phyloP scores from a whole-genome alignment of 2,113 vertebrate species.

The Syrmaticus mikado region DNA sequence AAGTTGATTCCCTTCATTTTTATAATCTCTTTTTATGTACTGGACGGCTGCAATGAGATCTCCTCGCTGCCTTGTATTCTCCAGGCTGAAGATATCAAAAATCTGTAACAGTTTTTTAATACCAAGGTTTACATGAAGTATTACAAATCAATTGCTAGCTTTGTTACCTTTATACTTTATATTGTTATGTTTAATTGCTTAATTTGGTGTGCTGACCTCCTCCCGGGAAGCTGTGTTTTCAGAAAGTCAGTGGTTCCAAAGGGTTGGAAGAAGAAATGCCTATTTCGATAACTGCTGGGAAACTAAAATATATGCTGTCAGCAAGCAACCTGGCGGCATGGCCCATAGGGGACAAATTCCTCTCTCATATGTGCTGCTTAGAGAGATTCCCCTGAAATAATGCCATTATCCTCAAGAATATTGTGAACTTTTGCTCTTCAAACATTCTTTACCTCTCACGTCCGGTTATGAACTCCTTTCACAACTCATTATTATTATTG shows the following conservation, averaged over 20 bases:
- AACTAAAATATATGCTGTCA: background rate
- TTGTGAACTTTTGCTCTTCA: slow-evolving; percentile 29
- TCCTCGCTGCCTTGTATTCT: too few relatives aligned
- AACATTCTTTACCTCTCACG: slow-evolving; percentile 13
- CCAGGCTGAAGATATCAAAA: background rate
- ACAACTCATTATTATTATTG: slow-evolving; percentile 30
- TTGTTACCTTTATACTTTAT: background rate
- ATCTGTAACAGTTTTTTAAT: background rate
- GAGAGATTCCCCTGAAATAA: background rate
- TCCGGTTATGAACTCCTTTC: slow-evolving; percentile 44
- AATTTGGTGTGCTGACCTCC: background rate
- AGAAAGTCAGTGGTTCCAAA: background rate
- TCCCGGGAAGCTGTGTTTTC: background rate
- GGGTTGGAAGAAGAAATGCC: background rate
- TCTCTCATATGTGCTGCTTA: background rate
- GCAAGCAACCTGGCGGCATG: background rate
- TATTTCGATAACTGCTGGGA: background rate
- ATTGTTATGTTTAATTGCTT: background rate
- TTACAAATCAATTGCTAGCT: background rate
- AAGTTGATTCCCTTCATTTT: too few relatives aligned
- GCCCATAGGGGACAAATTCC: background rate
- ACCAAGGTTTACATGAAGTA: background rate
- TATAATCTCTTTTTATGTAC: too few relatives aligned
- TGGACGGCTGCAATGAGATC: too few relatives aligned
- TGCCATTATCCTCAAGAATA: background rate